Evolutionary conservation across 2,888 invertebrate species (phyloP).

Genomic region (Polyommatus icarus): DNA sequence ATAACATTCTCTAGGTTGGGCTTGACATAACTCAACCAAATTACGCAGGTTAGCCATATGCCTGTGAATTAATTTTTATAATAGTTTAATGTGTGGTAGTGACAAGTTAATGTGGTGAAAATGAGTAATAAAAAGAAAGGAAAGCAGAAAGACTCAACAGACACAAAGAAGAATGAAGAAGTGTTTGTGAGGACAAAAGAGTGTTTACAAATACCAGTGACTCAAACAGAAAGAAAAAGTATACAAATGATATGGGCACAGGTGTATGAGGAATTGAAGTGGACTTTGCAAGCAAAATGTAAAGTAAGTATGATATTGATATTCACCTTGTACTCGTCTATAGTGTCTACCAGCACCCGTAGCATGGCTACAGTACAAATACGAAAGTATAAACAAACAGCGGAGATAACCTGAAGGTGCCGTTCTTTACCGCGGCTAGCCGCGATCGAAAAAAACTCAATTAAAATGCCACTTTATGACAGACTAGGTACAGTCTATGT

Average conservation of each 20-base stretch:
- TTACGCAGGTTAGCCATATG: constrained; percentile 31
- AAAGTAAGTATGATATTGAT: not conserved
- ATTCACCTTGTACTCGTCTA: not conserved
- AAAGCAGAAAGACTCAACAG: constrained; percentile 24
- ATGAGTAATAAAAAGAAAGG: constrained; percentile 48
- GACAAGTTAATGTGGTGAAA: constrained; percentile 52
- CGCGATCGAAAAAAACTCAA: no score
- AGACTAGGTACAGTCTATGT: no score
- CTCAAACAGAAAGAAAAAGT: constrained; percentile 43
- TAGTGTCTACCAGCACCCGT: no score
- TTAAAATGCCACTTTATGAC: no score
- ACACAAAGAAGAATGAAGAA: not conserved
- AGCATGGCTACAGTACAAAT: no score
- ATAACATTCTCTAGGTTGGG: not conserved
- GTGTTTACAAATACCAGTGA: not conserved
- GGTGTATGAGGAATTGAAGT: constrained; percentile 64
- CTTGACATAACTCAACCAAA: not conserved
- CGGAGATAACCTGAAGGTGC: no score
- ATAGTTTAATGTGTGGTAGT: constrained; percentile 33
- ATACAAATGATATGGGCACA: constrained; percentile 62
- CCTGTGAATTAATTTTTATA: constrained; percentile 44
- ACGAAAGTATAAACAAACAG: no score
- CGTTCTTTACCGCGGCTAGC: no score
- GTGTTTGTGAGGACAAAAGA: not conserved
- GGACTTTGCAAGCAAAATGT: constrained; percentile 62